Evolutionary conservation across 2,113 vertebrate species (phyloP).

Genomic region (Micromys minutus): DNA sequence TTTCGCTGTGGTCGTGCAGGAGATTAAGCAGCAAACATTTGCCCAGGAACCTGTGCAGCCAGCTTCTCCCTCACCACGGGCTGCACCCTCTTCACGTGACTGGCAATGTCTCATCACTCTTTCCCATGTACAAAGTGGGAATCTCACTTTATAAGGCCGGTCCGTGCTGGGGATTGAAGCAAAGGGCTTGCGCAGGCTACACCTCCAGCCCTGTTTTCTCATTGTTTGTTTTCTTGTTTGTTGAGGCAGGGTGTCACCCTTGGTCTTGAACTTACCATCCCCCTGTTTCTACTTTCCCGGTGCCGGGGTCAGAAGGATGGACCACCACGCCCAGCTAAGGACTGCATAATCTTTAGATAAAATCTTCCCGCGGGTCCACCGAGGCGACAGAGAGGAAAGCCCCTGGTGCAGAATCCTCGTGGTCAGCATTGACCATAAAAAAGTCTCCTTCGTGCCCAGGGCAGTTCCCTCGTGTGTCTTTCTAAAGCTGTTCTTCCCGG

Average conservation of each 20-base stretch:
- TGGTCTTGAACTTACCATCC: neutral
- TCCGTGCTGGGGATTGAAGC: neutral
- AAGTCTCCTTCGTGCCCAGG: neutral
- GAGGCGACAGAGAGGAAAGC: neutral
- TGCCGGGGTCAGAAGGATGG: neutral
- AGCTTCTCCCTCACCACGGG: too few relatives aligned
- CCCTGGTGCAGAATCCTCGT: neutral
- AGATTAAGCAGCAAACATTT: neutral
- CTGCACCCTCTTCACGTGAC: neutral
- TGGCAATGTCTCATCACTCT: neutral
- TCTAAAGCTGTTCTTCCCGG: neutral
- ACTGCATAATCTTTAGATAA: neutral
- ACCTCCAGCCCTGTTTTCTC: neutral
- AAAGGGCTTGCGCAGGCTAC: neutral
- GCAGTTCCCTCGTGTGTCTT: neutral
- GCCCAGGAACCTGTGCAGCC: neutral
- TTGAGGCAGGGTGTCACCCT: neutral
- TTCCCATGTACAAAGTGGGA: neutral
- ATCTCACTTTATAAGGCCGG: neutral
- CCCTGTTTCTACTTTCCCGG: neutral
- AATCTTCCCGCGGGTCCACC: neutral
- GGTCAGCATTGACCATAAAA: neutral
- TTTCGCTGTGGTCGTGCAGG: neutral
- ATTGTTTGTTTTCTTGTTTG: neutral
- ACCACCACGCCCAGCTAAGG: neutral